Evolutionary conservation across 2,888 invertebrate genomes (phyloP), one percentile per base, ranked within the genome.

Genomic region (Eutolmus rufibarbis): DNA sequence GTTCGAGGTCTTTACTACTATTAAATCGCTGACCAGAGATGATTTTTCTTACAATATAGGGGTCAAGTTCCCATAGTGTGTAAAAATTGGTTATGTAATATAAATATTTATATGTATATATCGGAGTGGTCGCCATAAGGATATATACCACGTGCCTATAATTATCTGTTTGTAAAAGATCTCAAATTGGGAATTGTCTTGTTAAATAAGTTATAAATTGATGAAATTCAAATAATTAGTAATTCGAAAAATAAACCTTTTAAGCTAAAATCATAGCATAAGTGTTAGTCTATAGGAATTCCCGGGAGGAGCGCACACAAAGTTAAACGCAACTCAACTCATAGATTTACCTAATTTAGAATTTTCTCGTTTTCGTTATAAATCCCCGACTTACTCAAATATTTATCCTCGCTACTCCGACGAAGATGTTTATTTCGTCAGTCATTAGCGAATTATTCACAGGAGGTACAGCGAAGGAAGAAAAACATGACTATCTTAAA

Each of bases 401-500:
- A 66, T 66, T 66, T 66, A 66, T 66, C 66, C 28, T 19, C 66
- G 66, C 66, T 37, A 14, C 76, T 76, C 76, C 37, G 37, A 34
- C 28, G 76, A 76, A 76, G 76, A 40, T 76, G 40, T 76, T 76
- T 76, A 76, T 40, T 76, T 34, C 76, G 31, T 76, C 37, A 76
- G 34, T 76, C 76, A 76, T 76, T 76, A 76, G 37, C 34, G 37
- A 37, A 40, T 76, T 76, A 76, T 76, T 76, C 37, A 37, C 19
- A n/a, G 40, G 34, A 76, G 43, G 23, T 46, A 78, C 43, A 12
- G 14, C 43, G 23, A 23, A 9, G 19, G 8, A 78, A 46, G 40
- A 40, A 82, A 31, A 19, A 56, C 31, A 43, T 43, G 31, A 84
- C 84, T 66, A 37, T 84, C 84, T 84, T 84, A 57, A 84, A 66